Conservation (phyloP, 2,113 vertebrate genomes). For the Rhombomys opimus region DNA sequence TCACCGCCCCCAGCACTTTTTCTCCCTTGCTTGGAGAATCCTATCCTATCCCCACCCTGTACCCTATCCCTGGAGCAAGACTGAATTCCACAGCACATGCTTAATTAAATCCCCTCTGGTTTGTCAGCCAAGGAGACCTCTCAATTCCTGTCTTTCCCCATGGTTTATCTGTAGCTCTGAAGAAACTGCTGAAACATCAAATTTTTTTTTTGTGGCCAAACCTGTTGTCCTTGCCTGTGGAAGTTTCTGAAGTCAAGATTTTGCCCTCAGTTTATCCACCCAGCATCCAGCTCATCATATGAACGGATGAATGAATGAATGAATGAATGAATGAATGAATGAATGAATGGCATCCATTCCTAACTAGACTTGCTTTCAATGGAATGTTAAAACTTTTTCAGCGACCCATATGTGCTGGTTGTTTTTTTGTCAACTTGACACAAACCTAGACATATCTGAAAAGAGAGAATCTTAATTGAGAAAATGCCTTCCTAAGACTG, state of each 20-base stretch:
- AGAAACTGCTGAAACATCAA: background rate
- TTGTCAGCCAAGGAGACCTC: background rate
- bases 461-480: background rate
- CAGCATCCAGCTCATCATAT: background rate
- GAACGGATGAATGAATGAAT: background rate
- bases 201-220: background rate
- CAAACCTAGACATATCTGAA: background rate
- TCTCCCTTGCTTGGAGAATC: fast-evolving
- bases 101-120: too few species aligned
- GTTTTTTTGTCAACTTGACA: background rate
- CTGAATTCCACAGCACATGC: fast-evolving
- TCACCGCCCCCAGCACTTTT: background rate
- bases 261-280: background rate
- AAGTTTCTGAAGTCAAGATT: background rate
- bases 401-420: too few species aligned
- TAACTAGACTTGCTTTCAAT: background rate
- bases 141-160: background rate
- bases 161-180: background rate
- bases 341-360: background rate
- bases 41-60: background rate
- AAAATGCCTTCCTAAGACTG: background rate
- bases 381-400: background rate
- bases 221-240: background rate
- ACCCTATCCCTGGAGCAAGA: background rate
- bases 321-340: background rate